These are phyloP conservation scores for Oophaga sylvatica DNA, from an alignment of 2,797 vertebrate species.

Conservation along the genomic window DNA sequence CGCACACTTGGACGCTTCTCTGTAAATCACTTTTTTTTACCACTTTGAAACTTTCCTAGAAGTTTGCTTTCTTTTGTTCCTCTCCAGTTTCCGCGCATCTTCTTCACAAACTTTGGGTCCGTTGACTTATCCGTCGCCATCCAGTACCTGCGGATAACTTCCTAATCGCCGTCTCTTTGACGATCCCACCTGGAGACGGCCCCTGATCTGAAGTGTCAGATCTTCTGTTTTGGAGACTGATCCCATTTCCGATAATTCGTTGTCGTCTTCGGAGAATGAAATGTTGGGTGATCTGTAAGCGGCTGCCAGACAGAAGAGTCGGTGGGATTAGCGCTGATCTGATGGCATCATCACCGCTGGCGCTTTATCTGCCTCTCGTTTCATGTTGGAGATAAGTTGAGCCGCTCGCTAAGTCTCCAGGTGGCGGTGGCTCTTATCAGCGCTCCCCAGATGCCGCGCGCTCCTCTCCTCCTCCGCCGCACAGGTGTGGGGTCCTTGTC, in stretches of 20 bases:
- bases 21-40: too few species aligned
- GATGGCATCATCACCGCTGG: conserved; percentile 11
- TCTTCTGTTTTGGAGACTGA: conserved; percentile 9
- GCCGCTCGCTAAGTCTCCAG: conserved; percentile 32
- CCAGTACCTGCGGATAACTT: not conserved
- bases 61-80: not conserved
- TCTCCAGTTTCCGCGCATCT: not conserved
- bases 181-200: not conserved
- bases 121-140: not conserved
- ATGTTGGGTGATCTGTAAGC: conserved; percentile 20
- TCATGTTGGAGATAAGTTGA: conserved; percentile 53
- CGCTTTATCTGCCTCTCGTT: conserved; percentile 45
- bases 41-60: too few species aligned
- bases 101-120: not conserved
- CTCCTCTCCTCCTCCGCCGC: not conserved
- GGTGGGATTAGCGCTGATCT: conserved; percentile 47
- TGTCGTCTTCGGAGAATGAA: conserved; percentile 4
- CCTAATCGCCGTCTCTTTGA: not conserved
- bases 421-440: conserved; percentile 48
- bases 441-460: conserved; percentile 35
- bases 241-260: conserved; percentile 38
- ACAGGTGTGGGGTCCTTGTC: conserved; percentile 50
- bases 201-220: conserved; percentile 24
- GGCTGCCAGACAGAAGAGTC: not conserved
- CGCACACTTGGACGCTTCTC: too few species aligned